Evolutionary conservation across 2,888 invertebrate genomes (phyloP), one percentile per base, ranked within the genome.

Genomic region (Phragmatobia fuliginosa): DNA sequence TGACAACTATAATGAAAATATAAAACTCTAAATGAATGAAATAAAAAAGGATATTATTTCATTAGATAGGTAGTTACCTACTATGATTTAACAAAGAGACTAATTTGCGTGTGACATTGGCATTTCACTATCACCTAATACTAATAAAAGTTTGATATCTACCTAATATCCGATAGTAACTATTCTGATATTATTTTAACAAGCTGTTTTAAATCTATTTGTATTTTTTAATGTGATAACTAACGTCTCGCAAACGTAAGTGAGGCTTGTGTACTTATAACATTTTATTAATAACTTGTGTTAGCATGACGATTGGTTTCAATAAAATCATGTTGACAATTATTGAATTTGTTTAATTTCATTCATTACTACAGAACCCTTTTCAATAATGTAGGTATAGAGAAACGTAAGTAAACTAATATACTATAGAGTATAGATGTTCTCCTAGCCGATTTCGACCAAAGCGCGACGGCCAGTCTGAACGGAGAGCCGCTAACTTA

Each of bases 241-340:
- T 78, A 56, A 58, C 33, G 60, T 62, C 74, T 70, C 69, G 74
- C 60, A 28, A n/a, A 45, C 56, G 73, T 64, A 70, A 68, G 68
- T 69, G 31, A 28, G 68, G 80, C 82, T 82, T 81, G n/a, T 66
- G 69, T 80, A 56, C 56, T 56, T 56, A 77, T 67, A 77, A 72
- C 68, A 77, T 74, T 76, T 83, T 78, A 77, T 67, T 73, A 64
- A 67, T 70, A 73, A 77, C n/a, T 74, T 65, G 72, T 66, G 63
- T 75, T 72, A 66, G 75, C 74, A 72, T 77, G 73, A 73, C 45
- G 60, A 81, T 74, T 80, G 75, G 71, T 81, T 78, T 60, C 69
- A 76, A 78, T 81, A 79, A 80, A 79, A 80, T 77, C 73, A 73
- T 77, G 76, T 78, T 80, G 72, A 75, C 70, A 72, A 67, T 62